Evolutionary conservation across 2,888 invertebrate species (phyloP).

Genomic region (Tipula helvola): DNA sequence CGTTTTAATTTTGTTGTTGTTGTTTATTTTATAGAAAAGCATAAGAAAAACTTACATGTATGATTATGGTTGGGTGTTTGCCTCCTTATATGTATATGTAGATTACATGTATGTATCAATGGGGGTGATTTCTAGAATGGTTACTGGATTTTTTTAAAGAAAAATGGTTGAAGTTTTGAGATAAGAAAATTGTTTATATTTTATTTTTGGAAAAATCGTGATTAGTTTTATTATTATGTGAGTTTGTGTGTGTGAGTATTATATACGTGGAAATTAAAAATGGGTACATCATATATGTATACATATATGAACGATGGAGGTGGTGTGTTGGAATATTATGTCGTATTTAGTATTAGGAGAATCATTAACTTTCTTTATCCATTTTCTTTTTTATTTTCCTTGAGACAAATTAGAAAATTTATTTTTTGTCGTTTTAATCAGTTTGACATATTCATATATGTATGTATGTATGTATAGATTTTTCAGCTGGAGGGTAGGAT

Average conservation of each 20-base stretch:
- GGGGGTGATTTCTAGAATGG: background rate
- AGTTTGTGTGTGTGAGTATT: background rate
- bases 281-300: background rate
- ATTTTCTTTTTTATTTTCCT: background rate
- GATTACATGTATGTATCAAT: background rate
- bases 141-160: background rate
- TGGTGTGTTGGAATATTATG: background rate
- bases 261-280: background rate
- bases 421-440: background rate
- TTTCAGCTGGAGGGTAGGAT: background rate
- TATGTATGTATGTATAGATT: background rate
- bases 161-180: background rate
- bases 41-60: background rate
- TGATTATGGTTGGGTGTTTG: background rate
- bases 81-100: background rate
- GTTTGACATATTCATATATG: background rate
- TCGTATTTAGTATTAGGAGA: background rate
- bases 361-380: background rate
- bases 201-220: background rate
- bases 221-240: background rate
- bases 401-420: conserved; percentile 4
- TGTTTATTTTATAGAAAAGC: background rate
- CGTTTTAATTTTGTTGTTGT: background rate
- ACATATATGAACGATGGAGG: background rate
- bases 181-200: background rate